Percentiles rank a stretch among this genome's conserved stretches.
Conservation (phyloP, 30 jellyfish, hydroid and myxozoan genomes). For the Turritopsis rubra region DNA sequence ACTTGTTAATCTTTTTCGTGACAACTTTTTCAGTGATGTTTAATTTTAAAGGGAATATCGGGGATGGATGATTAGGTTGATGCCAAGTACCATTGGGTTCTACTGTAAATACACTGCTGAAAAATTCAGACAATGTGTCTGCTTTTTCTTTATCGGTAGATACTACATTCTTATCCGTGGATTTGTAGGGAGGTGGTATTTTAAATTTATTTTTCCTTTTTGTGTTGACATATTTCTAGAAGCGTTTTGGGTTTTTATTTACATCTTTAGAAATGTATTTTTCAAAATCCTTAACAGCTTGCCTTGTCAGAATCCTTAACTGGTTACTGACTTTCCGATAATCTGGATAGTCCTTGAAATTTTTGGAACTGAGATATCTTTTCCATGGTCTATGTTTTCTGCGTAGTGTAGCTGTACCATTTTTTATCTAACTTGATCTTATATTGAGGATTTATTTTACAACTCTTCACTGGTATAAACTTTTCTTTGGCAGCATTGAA, state of each 20-base stretch:
- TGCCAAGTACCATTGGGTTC: not conserved
- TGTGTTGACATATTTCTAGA: not conserved
- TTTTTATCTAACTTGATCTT: not conserved
- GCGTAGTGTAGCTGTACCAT: not conserved
- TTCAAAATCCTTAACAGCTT: not conserved
- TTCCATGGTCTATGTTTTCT: not conserved
- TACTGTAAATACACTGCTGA: not conserved
- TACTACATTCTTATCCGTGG: not conserved
- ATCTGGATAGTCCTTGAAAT: not conserved
- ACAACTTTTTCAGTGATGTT: not conserved
- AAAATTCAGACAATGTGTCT: not conserved
- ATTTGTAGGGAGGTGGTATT: not conserved
- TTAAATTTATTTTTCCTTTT: not conserved
- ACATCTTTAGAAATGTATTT: not conserved
- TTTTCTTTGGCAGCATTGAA: not conserved
- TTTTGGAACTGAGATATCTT: not conserved
- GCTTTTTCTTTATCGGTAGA: not conserved
- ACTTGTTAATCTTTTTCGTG: not conserved
- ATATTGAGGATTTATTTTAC: not conserved
- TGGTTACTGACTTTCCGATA: not conserved
- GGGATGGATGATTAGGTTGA: not conserved
- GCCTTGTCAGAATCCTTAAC: not conserved
- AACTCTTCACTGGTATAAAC: not conserved
- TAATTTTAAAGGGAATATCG: not conserved
- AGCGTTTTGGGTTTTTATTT: not conserved